Conservation (phyloP, 2,888 invertebrate genomes). For the Lithophane leautieri region DNA sequence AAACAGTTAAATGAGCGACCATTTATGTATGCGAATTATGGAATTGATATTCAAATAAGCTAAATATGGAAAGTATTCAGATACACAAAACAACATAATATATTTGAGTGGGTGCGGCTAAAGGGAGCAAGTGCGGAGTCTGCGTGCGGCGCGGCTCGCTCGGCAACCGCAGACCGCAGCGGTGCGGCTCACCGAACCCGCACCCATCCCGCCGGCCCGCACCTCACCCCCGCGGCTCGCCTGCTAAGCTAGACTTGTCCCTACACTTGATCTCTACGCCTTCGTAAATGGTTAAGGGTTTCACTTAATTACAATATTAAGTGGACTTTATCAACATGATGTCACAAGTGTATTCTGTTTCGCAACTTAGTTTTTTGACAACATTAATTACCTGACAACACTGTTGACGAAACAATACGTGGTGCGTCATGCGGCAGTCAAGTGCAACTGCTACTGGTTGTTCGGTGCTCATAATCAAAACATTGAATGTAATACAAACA, state of each 20-base stretch:
- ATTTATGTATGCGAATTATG: constrained; percentile 28
- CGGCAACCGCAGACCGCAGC: constrained; percentile 77
- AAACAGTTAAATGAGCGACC: constrained; percentile 42
- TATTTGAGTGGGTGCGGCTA: constrained; percentile 70
- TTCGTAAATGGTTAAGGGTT: constrained; percentile 65
- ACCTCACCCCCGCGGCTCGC: constrained; percentile 57
- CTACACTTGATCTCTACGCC: constrained; percentile 70
- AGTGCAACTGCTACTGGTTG: background rate
- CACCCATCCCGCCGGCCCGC: constrained; percentile 45
- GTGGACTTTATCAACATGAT: constrained; percentile 46
- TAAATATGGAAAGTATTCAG: constrained; percentile 55
- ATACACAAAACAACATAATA: constrained; percentile 74
- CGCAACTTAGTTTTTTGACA: background rate
- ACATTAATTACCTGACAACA: constrained; percentile 15
- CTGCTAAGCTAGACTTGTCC: constrained; percentile 75
- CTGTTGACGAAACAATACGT: constrained; percentile 70
- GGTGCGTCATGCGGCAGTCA: constrained; percentile 60
- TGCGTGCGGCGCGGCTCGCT: constrained; percentile 74
- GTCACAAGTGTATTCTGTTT: background rate
- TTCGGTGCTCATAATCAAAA: constrained; percentile 30
- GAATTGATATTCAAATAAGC: constrained; percentile 37
- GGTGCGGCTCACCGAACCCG: constrained; percentile 64
- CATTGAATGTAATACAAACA: constrained; percentile 47
- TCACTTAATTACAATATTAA: constrained; percentile 67
- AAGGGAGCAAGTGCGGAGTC: constrained; percentile 70